Conservation (phyloP, 2,113 vertebrate genomes). For the Dolichallabes microphthalmus region DNA sequence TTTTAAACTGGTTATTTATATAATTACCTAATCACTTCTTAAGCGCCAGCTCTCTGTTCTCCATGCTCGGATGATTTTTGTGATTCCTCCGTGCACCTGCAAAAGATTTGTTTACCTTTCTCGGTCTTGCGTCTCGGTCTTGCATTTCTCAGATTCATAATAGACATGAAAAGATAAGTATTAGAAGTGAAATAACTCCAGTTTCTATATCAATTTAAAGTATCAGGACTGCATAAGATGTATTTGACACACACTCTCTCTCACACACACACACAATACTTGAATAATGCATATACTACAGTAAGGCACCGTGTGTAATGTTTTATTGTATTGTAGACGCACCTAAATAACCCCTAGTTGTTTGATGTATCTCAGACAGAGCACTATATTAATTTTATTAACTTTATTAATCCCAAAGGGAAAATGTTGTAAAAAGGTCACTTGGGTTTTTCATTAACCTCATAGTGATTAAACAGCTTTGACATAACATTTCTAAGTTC, state of each 20-base stretch:
- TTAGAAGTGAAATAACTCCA: neutral
- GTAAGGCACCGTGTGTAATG: neutral
- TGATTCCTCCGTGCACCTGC: neutral
- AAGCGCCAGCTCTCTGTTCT: constrained; percentile 11
- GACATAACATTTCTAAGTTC: neutral
- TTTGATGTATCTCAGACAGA: neutral
- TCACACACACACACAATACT: neutral
- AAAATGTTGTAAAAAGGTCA: too few species aligned
- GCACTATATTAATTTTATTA: too few species aligned
- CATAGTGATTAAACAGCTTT: neutral
- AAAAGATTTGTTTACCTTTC: neutral
- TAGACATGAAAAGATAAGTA: neutral
- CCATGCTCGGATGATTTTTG: constrained; percentile 16
- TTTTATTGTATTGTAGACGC: neutral
- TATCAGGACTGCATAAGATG: neutral
- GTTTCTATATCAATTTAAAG: neutral
- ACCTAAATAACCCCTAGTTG: neutral
- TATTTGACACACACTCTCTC: neutral
- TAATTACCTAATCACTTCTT: constrained; percentile 24
- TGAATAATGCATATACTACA: neutral
- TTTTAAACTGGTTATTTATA: constrained; percentile 17
- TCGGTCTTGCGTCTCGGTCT: neutral
- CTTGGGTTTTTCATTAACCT: too few species aligned
- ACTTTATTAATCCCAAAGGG: too few species aligned
- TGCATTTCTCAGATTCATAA: neutral